A percentile compares a stretch with the other conserved stretches of the same genome.
These are phyloP conservation scores for Mormoops blainvillei DNA, from an alignment of 2,113 vertebrate species.

Conservation along the genomic window DNA sequence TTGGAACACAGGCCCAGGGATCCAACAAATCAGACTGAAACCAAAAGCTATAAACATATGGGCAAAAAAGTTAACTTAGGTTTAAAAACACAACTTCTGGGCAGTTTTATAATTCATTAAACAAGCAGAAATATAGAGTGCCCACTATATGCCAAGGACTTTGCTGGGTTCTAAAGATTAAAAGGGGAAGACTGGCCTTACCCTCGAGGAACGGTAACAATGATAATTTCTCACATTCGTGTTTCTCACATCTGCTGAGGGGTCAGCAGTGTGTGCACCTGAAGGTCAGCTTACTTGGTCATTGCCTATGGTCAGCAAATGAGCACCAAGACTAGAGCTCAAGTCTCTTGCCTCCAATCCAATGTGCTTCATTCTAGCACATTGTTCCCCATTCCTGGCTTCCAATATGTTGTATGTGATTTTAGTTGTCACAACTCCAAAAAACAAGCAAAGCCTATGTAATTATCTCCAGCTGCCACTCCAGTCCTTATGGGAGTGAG, in stretches of 20 bases:
- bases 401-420: background rate
- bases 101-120: constrained; percentile 21
- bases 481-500: background rate
- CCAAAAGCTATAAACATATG: background rate
- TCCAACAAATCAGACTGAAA: background rate
- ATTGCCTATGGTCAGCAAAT: background rate
- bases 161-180: background rate
- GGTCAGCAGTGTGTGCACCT: background rate
- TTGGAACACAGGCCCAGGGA: background rate
- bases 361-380: background rate
- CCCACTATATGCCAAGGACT: background rate
- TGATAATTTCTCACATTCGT: background rate
- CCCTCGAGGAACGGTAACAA: background rate
- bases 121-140: background rate
- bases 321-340: background rate
- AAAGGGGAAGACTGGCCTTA: background rate
- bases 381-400: background rate
- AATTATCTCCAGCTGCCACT: background rate
- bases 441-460: background rate
- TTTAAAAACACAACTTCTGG: constrained; percentile 19
- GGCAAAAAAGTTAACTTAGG: background rate
- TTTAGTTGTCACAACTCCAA: background rate
- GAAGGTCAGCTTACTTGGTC: background rate
- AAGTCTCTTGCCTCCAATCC: background rate
- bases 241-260: background rate